These are phyloP conservation scores for Chrosomus eos DNA, from an alignment of 2,797 vertebrate species.

Conservation along the genomic window DNA sequence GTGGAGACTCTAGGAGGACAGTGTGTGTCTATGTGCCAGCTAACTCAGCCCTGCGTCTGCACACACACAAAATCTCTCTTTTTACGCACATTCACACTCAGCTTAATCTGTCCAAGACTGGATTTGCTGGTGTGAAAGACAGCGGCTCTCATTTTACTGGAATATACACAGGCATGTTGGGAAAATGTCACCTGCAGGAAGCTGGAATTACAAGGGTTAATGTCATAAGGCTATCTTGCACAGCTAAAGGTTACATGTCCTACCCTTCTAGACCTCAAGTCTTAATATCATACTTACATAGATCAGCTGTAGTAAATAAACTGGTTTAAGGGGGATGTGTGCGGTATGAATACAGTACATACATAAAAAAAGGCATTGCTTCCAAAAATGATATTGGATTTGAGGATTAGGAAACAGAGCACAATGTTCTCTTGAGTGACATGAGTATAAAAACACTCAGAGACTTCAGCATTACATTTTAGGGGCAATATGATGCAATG, in stretches of 20 bases:
- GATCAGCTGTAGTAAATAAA: constrained; percentile 39
- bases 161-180: constrained; percentile 54
- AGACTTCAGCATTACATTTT: constrained; percentile 77
- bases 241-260: constrained; percentile 55
- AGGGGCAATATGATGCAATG: constrained; percentile 83
- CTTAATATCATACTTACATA: constrained; percentile 51
- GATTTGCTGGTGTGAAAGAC: constrained; percentile 68
- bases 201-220: constrained; percentile 53
- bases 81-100: constrained; percentile 33
- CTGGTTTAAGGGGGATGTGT: constrained; percentile 40
- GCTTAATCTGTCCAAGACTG: constrained; percentile 68
- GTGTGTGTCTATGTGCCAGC: constrained; percentile 66
- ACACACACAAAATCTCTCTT: constrained; percentile 22
- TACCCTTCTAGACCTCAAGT: constrained; percentile 49
- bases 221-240: constrained; percentile 63
- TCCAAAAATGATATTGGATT: constrained; percentile 60
- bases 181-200: constrained; percentile 63
- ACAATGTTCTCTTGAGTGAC: constrained; percentile 59
- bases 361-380: constrained; percentile 49
- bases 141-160: constrained; percentile 60
- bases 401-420: constrained; percentile 57
- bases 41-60: constrained; percentile 56
- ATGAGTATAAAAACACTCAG: constrained; percentile 60
- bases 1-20: constrained; percentile 67
- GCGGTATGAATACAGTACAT: constrained; percentile 51